Conservation (phyloP, 2,113 vertebrate genomes). For the Morone saxatilis region DNA sequence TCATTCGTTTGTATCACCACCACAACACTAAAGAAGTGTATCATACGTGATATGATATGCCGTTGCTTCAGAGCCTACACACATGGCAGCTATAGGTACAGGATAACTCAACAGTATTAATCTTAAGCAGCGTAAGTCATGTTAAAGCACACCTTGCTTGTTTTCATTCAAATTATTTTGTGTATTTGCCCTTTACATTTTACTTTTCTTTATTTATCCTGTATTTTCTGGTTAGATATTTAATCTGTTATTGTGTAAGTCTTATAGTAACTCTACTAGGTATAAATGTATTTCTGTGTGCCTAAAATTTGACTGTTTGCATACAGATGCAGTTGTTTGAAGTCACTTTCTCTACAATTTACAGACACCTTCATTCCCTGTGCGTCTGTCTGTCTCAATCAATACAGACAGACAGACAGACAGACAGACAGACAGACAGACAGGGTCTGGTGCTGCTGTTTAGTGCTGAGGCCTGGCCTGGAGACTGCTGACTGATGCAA, state of each 20-base stretch:
- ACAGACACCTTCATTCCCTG: neutral
- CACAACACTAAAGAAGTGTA: neutral
- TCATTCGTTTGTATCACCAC: neutral
- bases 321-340: conserved; percentile 7
- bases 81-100: neutral
- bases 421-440: conserved; percentile 16
- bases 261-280: neutral
- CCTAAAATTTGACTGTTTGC: neutral
- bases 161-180: neutral
- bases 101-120: neutral
- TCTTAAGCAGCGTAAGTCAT: neutral
- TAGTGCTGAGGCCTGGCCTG: conserved; percentile 59
- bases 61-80: neutral
- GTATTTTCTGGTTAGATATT: neutral
- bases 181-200: neutral
- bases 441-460: conserved; percentile 56
- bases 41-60: neutral
- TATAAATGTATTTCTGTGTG: neutral
- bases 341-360: conserved; percentile 30
- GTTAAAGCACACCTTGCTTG: neutral
- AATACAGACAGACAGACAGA: conserved; percentile 24
- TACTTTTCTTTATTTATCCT: neutral
- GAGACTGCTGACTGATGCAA: conserved; percentile 79
- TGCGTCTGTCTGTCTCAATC: conserved; percentile 21
- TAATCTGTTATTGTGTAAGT: neutral